Percentiles rank a stretch among this genome's conserved stretches.
phyloP scores from a whole-genome alignment of 2,888 invertebrate species.

The Lochmaea crataegi region DNA sequence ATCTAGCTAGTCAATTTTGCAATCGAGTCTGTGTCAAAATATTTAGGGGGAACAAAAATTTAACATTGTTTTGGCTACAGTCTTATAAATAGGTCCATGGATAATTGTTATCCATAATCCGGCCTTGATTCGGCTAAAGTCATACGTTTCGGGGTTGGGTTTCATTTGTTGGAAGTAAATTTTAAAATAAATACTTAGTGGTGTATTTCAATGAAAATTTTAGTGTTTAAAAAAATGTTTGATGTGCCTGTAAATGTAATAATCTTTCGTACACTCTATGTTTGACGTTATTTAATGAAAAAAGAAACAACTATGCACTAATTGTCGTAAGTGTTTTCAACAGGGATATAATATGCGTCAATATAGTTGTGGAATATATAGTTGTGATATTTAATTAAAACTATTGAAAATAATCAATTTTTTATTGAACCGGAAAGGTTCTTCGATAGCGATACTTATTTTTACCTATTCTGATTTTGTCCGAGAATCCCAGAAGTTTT shows the following conservation, averaged over 20 bases:
- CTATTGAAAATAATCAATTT: conserved; percentile 51
- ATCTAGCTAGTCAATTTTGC: conserved; percentile 35
- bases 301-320: conserved; percentile 52
- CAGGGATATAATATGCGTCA: conserved; percentile 55
- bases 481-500: no score
- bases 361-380: conserved; percentile 59
- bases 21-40: conserved; percentile 31
- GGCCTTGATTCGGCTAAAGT: neutral
- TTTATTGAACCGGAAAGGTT: conserved; percentile 29
- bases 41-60: conserved; percentile 13
- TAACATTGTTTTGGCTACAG: neutral
- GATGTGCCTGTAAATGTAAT: conserved; percentile 60
- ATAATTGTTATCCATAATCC: neutral
- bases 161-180: conserved; percentile 23
- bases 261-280: conserved; percentile 58
- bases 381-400: conserved; percentile 60
- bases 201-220: conserved; percentile 31
- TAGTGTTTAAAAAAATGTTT: conserved; percentile 50
- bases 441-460: conserved; percentile 39
- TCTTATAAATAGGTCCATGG: neutral
- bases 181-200: conserved; percentile 27
- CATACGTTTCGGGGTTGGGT: conserved; percentile 30
- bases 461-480: neutral
- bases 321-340: conserved; percentile 55
- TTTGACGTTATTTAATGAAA: conserved; percentile 51